Base-by-base conservation (phyloP, 2,888 invertebrate genomes). In the Antheraea assamensis region DNA sequence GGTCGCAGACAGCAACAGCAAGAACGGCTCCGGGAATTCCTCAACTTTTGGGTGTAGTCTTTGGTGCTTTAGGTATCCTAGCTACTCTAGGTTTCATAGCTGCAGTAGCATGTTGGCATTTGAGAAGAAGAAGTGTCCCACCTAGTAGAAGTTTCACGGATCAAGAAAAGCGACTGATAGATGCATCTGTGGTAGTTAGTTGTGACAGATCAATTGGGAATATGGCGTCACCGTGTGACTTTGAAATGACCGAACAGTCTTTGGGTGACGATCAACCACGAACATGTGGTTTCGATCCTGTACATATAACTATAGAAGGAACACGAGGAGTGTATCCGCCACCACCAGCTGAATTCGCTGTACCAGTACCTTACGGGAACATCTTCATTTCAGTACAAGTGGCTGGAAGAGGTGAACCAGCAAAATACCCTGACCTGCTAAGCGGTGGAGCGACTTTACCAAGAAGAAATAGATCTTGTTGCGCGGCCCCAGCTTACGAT, bases 341-440 rank as follows among this genome's bases (percentile, higher is more conserved):
- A 47, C 94, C 95, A n/a, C 93, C 95, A n/a, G 92, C 95, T 24
- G 95, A 92, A 78, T 95, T 95, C 74, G 94, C 96, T n/a, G 93
- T 94, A 5, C 94, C 94, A 74, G 94, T 94, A 75, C 94, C 94
- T 15, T 94, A 94, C 76, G 97, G 97, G 72, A 98, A 98, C 86
- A 98, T 98, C 80, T 98, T 97, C 93, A 98, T 98, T 90, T 97
- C 98, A 79, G 97, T 98, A 80, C 97, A 97, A 92, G 97, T 98
- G 82, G 91, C 96, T 72, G 91, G 94, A 19, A 88, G 92, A 81
- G 87, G 89, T 2, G 93, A 94, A 73, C 88, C 92, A 10, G 92
- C 87, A 2, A 94, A 92, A 78, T 98, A 98, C 91, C 98, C 98
- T 64, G 98, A 98, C 90, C 93, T 98, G 77, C 90, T 98, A 79